Base-by-base conservation (phyloP, 2,888 invertebrate species). In the Sphecodes monilicornis region DNA sequence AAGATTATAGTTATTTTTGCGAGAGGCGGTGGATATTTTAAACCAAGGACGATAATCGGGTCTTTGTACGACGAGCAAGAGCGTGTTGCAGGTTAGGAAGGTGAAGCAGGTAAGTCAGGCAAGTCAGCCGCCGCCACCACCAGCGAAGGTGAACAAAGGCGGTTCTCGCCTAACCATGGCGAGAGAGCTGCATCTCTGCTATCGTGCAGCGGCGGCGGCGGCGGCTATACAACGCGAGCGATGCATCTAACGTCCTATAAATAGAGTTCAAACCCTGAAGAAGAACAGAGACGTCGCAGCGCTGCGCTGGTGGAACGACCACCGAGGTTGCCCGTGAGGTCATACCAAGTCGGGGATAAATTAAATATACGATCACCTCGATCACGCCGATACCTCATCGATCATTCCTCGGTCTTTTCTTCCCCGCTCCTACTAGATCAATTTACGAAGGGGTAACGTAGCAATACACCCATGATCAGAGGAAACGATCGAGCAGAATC, bases 311-410 rank as follows among this genome's bases (percentile, higher is more conserved):
- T 29, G 60, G 64, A 80, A 80, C 70, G 66, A 76, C 78, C 76
- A 64, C 54, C 76, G 76, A 78, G 80, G 79, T 78, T 78, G 36
- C 46, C 46, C 60, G 41, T 36, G 80, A 73, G 85, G 82, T 89
- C 80, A 74, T 41, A 66, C 36, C 60, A 81, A 80, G 86, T 88
- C 88, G 81, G 50, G 82, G 76, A 80, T 82, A 84, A 84, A 88
- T 87, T 80, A 78, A 85, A 84, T 86, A 76, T 50, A 71, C 66
- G 75, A 71, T 74, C 77, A 41, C 46, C 54, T 69, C 60, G 72
- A 77, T 80, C 46, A 46, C 64, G 68, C 50, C 46, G 68, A 73
- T 68, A 77, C 57, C 78, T 54, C n/a, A 22, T 64, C 72, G 66
- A 64, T 68, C 26, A 71, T 71, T 70, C 16, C 29, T 50, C 16